phyloP scores from a whole-genome alignment of 92 coral and sea anemone species.

The Scolanthus callimorphus region DNA sequence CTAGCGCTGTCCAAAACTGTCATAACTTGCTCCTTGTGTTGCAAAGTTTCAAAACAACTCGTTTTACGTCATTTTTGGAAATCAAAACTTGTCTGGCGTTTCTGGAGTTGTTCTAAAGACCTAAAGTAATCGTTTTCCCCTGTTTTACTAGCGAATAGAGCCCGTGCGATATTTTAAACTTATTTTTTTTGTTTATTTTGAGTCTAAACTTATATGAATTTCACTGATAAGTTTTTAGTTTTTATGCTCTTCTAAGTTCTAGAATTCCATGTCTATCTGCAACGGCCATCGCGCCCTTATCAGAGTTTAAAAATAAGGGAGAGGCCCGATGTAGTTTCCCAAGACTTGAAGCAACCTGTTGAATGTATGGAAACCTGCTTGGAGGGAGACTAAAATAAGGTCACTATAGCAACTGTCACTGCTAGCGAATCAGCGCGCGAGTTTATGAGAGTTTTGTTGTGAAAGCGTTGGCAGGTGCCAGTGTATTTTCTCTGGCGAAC shows the following conservation, averaged over 20 bases:
- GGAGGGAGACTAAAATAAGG: constrained; percentile 52
- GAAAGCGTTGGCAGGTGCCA: constrained; percentile 83
- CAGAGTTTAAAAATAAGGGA: constrained; percentile 12
- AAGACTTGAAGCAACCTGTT: constrained; percentile 76
- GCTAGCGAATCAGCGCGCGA: constrained; percentile 56
- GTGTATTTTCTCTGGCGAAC: constrained; percentile 33
- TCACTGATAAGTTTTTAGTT: neutral
- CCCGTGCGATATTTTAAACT: no score
- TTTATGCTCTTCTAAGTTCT: neutral
- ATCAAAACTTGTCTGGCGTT: no score
- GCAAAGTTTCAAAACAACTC: no score
- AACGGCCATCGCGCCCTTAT: neutral
- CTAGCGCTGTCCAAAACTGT: no score
- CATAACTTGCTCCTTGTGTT: no score
- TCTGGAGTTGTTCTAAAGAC: no score
- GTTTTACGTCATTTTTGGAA: no score
- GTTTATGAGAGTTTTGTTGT: constrained; percentile 10
- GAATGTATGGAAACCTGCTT: constrained; percentile 73
- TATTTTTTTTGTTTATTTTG: no score
- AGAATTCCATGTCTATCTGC: neutral
- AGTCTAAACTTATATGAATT: no score
- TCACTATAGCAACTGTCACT: constrained; percentile 73
- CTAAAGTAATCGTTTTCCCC: no score
- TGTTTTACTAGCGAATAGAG: no score
- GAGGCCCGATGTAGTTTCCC: constrained; percentile 52